Percentiles rank a stretch among this genome's conserved stretches.
Evolutionary conservation across 1,140 invertebrate genomes (phyloP).

Genomic region (Danaus melanippus): DNA sequence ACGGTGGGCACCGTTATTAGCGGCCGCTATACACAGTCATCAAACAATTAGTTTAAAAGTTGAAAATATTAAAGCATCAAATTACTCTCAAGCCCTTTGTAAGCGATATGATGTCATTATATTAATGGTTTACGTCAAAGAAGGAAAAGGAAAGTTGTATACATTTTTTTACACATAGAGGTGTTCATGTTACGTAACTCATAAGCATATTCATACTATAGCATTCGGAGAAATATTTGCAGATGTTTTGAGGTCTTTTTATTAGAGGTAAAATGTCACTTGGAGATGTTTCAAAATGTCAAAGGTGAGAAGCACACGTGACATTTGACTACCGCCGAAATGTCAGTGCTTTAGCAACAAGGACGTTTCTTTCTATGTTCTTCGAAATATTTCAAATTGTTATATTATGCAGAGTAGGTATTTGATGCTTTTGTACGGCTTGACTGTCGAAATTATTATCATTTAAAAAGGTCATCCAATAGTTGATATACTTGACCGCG

Average conservation of each 20-base stretch:
- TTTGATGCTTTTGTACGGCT: slow-evolving; percentile 56
- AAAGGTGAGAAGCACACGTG: slow-evolving; percentile 61
- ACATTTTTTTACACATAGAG: no score
- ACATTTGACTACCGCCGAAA: slow-evolving; percentile 66
- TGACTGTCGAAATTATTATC: slow-evolving; percentile 61
- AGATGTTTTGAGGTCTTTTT: slow-evolving; percentile 33
- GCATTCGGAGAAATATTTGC: slow-evolving; percentile 15
- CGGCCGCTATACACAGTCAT: slow-evolving; percentile 22
- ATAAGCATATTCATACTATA: neutral
- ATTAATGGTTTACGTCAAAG: no score
- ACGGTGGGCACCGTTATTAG: slow-evolving; percentile 43
- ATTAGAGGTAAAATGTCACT: slow-evolving; percentile 56
- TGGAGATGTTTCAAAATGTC: slow-evolving; percentile 48
- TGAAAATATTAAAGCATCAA: no score
- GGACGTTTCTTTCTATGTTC: slow-evolving; percentile 69
- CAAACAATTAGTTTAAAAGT: no score
- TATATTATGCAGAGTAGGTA: slow-evolving; percentile 58
- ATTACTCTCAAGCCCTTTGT: no score
- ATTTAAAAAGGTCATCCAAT: slow-evolving; percentile 60
- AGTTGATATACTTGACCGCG: slow-evolving; percentile 58
- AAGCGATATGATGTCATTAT: no score
- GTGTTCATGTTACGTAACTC: no score
- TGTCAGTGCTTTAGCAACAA: slow-evolving; percentile 70
- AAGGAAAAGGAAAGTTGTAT: no score
- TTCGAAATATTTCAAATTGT: slow-evolving; percentile 56